Conservation (phyloP, 2,888 invertebrate species). For the Mycalesis mineus region DNA sequence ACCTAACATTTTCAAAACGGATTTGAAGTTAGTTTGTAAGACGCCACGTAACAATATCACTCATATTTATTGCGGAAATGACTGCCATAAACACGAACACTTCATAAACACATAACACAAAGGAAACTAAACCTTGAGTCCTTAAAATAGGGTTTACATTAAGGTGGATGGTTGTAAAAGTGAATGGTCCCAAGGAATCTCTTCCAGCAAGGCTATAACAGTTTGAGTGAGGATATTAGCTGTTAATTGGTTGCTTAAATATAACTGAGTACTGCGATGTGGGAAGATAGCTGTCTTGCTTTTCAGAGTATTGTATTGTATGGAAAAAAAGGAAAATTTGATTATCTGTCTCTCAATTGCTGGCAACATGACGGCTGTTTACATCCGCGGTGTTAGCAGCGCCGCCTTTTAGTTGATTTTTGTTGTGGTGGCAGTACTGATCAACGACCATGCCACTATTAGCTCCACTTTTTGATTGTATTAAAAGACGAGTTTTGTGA, state of each 20-base stretch:
- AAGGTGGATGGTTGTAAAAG: background rate
- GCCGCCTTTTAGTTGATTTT: no score
- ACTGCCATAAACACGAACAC: slow-evolving; percentile 10
- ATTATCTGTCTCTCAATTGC: no score
- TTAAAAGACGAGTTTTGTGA: no score
- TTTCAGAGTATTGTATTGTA: no score
- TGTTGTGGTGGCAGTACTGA: no score
- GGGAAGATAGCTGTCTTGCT: no score
- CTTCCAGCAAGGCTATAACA: slow-evolving; percentile 21
- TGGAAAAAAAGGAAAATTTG: no score
- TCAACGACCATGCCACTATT: no score
- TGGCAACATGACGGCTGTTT: no score
- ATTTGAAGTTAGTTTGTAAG: background rate
- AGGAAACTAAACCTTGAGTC: background rate
- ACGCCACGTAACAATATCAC: slow-evolving; percentile 7
- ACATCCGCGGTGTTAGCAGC: no score
- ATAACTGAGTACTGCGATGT: background rate
- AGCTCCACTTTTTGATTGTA: no score
- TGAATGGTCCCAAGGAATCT: slow-evolving; percentile 2
- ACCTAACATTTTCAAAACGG: background rate
- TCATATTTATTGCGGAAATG: slow-evolving; percentile 20
- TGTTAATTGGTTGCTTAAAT: slow-evolving; percentile 25
- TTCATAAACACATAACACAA: background rate
- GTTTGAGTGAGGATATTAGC: slow-evolving; percentile 23
- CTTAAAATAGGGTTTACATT: background rate